phyloP scores from a whole-genome alignment of 2,113 vertebrate genomes.

The Myocastor coypus region DNA sequence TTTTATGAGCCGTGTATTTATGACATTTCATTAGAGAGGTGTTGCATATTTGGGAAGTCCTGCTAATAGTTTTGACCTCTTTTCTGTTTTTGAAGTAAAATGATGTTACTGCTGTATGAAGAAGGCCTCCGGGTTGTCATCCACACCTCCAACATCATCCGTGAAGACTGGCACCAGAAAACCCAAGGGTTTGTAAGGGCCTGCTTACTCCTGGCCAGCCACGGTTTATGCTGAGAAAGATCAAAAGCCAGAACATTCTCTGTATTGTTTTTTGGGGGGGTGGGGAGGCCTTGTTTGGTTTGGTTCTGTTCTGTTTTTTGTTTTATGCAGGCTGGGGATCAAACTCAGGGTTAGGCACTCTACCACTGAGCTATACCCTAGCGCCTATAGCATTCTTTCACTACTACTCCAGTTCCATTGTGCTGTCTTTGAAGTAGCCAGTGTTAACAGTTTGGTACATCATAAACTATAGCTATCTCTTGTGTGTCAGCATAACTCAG shows the following conservation, averaged over 20 bases:
- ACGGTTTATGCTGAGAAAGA: background rate
- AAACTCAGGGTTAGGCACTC: background rate
- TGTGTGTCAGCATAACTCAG: background rate
- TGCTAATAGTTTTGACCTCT: background rate
- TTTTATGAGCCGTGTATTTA: background rate
- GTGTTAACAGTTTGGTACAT: background rate
- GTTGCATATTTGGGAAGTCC: background rate
- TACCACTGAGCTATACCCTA: background rate
- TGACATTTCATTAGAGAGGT: background rate
- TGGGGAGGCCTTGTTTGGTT: background rate
- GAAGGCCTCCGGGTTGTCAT: constrained; percentile 98
- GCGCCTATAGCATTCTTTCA: background rate
- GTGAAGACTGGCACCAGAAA: constrained; percentile 98
- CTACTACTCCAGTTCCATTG: accelerated
- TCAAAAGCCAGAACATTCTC: background rate
- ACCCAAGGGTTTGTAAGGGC: constrained; percentile 93
- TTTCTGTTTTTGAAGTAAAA: constrained; percentile 90
- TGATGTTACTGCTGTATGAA: constrained; percentile 97
- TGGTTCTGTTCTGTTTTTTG: background rate
- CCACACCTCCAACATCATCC: constrained; percentile 97
- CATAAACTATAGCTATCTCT: accelerated
- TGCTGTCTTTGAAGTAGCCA: background rate
- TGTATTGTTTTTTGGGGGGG: background rate
- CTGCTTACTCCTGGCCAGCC: accelerated
- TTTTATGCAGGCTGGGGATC: too few relatives aligned